Percentiles rank a stretch among this genome's conserved stretches.
Conservation (phyloP, 2,113 vertebrate genomes). For the Thunnus thynnus region DNA sequence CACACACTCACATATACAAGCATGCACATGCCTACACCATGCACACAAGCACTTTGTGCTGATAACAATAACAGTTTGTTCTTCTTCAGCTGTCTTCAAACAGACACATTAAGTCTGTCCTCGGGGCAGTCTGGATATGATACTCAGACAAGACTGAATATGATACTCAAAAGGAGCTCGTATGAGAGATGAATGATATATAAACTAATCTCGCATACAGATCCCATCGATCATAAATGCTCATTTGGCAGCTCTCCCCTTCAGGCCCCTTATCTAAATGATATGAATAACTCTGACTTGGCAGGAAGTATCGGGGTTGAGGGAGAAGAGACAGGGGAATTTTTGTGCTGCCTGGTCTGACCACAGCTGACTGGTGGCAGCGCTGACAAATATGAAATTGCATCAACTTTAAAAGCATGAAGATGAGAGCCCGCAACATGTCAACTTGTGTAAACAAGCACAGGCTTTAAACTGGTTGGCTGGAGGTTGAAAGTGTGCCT, state of each 20-base stretch:
- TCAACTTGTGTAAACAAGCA: slow-evolving; percentile 56
- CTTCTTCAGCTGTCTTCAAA: slow-evolving; percentile 57
- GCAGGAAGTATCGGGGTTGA: slow-evolving; percentile 60
- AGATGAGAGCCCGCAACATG: slow-evolving; percentile 34
- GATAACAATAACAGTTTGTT: slow-evolving; percentile 56
- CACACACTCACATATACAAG: slow-evolving; percentile 21
- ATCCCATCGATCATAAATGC: slow-evolving; percentile 70
- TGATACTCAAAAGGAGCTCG: slow-evolving; percentile 9
- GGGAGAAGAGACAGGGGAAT: slow-evolving; percentile 52
- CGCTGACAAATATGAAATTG: slow-evolving; percentile 64
- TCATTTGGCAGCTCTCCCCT: slow-evolving; percentile 70
- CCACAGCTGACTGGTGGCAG: slow-evolving; percentile 63
- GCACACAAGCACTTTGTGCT: slow-evolving; percentile 32
- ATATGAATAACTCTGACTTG: slow-evolving; percentile 67
- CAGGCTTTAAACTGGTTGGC: not conserved
- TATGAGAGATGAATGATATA: slow-evolving; percentile 59
- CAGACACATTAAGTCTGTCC: slow-evolving; percentile 62
- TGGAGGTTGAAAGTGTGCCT: not conserved
- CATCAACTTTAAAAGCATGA: slow-evolving; percentile 44
- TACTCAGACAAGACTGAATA: slow-evolving; percentile 35
- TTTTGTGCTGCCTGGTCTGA: slow-evolving; percentile 49
- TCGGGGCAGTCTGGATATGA: slow-evolving; percentile 62
- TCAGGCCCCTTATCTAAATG: slow-evolving; percentile 67
- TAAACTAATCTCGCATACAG: slow-evolving; percentile 72
- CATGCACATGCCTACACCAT: slow-evolving; percentile 1